These are phyloP conservation scores for Drosophila truncata DNA, from an alignment of 1,140 invertebrate species.

Conservation along the genomic window DNA sequence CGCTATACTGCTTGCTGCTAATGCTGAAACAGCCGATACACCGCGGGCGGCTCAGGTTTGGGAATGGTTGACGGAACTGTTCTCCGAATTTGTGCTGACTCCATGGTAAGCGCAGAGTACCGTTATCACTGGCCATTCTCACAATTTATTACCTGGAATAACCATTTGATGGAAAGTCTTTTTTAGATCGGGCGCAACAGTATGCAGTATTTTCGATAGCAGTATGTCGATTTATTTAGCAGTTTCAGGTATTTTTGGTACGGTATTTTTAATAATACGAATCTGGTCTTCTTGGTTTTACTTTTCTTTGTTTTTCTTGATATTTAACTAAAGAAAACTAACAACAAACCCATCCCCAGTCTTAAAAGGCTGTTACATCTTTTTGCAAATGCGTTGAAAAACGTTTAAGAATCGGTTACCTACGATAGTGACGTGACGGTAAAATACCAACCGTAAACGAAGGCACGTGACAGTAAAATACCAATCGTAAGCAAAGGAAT, in stretches of 20 bases:
- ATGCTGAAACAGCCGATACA: conserved; percentile 49
- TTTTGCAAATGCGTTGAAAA: too few species aligned
- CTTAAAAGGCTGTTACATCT: too few species aligned
- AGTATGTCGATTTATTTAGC: background rate
- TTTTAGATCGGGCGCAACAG: background rate
- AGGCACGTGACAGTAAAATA: background rate
- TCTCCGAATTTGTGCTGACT: conserved; percentile 1
- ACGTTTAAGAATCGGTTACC: too few species aligned
- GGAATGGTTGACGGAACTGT: conserved; percentile 13
- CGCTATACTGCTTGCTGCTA: conserved; percentile 13
- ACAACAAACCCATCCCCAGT: background rate
- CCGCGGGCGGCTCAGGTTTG: conserved; percentile 21
- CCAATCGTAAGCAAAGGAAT: background rate
- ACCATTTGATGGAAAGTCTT: background rate
- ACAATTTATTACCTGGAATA: background rate
- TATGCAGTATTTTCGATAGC: background rate
- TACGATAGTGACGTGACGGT: too few species aligned
- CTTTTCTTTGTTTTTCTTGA: background rate
- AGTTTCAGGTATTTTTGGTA: background rate
- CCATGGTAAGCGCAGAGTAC: conserved; percentile 9
- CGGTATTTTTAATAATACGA: background rate
- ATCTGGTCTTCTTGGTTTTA: background rate
- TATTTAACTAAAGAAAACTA: background rate
- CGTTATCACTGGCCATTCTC: background rate
- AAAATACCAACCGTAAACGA: too few species aligned